Evolutionary conservation across 2,797 vertebrate species (phyloP).

Genomic region (Podargus strigoides): DNA sequence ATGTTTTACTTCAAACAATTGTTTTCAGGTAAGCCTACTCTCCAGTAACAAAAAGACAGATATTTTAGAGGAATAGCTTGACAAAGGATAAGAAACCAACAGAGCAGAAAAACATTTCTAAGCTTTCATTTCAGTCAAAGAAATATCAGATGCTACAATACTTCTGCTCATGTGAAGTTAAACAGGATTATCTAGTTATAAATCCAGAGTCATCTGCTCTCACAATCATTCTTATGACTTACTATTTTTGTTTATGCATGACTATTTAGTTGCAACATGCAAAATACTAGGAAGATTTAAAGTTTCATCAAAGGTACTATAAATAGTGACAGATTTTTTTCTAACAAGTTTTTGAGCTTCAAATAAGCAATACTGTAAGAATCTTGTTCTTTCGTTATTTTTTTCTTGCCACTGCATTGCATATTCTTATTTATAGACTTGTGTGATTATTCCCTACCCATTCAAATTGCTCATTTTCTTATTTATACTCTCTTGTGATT

Average conservation of each 20-base stretch:
- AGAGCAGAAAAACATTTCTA: background rate
- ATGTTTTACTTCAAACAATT: background rate
- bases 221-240: background rate
- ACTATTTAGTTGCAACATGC: background rate
- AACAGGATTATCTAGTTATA: background rate
- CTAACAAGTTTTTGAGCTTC: background rate
- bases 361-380: background rate
- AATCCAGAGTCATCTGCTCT: constrained; percentile 5
- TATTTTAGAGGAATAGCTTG: background rate
- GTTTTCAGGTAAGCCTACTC: background rate
- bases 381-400: background rate
- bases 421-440: background rate
- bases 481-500: constrained; percentile 13
- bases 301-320: background rate
- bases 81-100: background rate
- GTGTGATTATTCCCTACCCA: background rate
- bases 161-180: background rate
- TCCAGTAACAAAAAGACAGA: background rate
- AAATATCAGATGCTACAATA: background rate
- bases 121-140: background rate
- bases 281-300: background rate
- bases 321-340: background rate
- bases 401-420: background rate
- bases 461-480: background rate
- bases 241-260: background rate